Conservation (phyloP, 2,113 vertebrate genomes). For the Ochotona princeps region DNA sequence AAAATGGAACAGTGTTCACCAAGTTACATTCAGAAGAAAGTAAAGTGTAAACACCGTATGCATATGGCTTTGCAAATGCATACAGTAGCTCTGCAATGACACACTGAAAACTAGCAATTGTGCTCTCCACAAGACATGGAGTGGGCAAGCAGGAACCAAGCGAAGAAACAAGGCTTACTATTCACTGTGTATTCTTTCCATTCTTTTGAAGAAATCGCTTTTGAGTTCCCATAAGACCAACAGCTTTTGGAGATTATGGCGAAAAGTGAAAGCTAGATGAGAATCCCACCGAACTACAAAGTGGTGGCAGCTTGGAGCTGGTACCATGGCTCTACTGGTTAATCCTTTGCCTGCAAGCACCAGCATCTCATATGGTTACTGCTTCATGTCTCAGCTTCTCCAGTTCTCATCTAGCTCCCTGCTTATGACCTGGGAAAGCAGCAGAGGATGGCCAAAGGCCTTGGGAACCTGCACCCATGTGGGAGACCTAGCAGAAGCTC, state of each 20-base stretch:
- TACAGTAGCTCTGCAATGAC: neutral
- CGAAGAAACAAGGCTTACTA: neutral
- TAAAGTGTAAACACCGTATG: neutral
- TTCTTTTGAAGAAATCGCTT: neutral
- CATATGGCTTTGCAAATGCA: neutral
- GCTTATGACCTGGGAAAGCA: no score
- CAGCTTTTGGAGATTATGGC: neutral
- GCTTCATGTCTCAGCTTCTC: no score
- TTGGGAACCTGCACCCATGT: no score
- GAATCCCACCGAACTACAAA: constrained; percentile 2
- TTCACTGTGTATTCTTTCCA: neutral
- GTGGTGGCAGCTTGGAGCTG: no score
- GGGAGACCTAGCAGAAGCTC: no score
- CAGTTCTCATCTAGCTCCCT: no score
- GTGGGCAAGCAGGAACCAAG: neutral
- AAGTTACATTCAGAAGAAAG: neutral
- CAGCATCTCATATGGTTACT: no score
- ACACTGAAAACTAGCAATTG: neutral
- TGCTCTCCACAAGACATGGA: neutral
- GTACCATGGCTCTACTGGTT: no score
- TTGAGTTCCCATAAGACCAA: constrained; percentile 21
- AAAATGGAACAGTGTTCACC: neutral
- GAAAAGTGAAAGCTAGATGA: neutral
- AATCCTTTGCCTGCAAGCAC: no score
- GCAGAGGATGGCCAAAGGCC: no score